These are phyloP conservation scores for Calidris pugnax DNA, from an alignment of 2,113 vertebrate species.

Conservation along the genomic window DNA sequence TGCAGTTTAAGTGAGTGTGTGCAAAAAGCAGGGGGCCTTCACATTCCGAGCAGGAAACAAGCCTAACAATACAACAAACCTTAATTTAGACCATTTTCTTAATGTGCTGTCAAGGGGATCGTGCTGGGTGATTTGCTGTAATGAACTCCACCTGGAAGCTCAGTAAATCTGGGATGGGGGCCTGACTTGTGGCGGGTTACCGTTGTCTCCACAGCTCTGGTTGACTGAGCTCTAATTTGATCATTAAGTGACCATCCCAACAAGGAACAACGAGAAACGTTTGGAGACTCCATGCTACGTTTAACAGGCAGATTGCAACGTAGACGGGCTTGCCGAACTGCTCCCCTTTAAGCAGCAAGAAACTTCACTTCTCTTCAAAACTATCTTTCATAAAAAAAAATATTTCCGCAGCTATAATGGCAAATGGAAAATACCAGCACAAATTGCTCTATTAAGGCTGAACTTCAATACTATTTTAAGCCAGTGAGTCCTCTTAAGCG, in stretches of 20 bases:
- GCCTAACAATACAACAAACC: conserved; percentile 22
- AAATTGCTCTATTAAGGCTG: neutral
- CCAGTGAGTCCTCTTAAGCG: neutral
- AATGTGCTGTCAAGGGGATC: conserved; percentile 58
- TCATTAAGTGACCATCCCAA: conserved; percentile 44
- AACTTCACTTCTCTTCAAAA: neutral
- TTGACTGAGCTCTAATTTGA: conserved; percentile 56
- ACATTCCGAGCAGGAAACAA: conserved; percentile 44
- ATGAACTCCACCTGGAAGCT: conserved; percentile 71
- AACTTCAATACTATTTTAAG: neutral
- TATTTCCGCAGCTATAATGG: neutral
- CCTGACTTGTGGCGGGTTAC: neutral
- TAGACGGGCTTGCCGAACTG: neutral
- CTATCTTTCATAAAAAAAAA: neutral
- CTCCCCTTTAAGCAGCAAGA: neutral
- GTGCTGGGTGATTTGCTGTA: conserved; percentile 64
- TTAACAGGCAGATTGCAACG: neutral
- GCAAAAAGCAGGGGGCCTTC: conserved; percentile 13
- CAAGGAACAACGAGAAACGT: neutral
- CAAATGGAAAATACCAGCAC: neutral
- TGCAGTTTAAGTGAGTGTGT: conserved; percentile 23
- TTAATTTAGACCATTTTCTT: conserved; percentile 72
- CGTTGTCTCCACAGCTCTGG: conserved; percentile 22
- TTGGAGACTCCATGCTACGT: neutral
- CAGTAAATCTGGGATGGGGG: conserved; percentile 46